Evolutionary conservation across 2,888 invertebrate genomes (phyloP), one percentile per base, ranked within the genome.

Genomic region (Lottia gigantea): DNA sequence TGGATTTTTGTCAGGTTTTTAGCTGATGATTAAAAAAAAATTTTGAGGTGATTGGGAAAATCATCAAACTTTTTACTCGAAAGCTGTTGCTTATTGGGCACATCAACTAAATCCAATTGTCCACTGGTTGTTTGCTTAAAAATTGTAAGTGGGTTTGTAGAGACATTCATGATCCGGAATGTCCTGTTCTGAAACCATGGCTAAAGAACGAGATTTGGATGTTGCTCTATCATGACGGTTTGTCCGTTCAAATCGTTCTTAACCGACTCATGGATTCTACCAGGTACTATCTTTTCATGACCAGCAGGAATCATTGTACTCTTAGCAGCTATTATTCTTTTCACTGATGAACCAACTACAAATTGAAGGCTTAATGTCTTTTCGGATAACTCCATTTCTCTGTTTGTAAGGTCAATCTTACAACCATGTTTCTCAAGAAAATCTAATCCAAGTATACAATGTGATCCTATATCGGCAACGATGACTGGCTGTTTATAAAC

Each of bases 81-180:
- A n/a, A n/a, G n/a, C n/a, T n/a, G n/a, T n/a, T n/a, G n/a, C n/a
- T n/a, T n/a, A n/a, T n/a, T n/a, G n/a, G n/a, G n/a, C n/a, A 62
- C 26, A 47, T 25, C 14, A 46, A 19, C 31, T 25, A n/a, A n/a
- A 6, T 15, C 26, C n/a, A 14, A 23, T 45, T 46, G 12, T 45
- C n/a, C 14, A 19, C 47, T n/a, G 26, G 62, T 46, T n/a, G 72
- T 68, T 62, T 68, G 46, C 45, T 49, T 40, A 15, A 64, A 67
- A 26, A 71, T 8, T 40, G 62, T 62, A 40, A n/a, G 23, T 11
- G 19, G 25, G 25, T 74, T 61, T 46, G 14, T 19, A 23, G 19
- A 23, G 15, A 68, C 6, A 70, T 73, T 71, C 25, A 66, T 23
- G 26, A 71, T n/a, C 14, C 62, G 31, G n/a, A n/a, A n/a, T n/a